Base-by-base conservation (phyloP, 2,797 vertebrate genomes). In the Thalassophryne amazonica region DNA sequence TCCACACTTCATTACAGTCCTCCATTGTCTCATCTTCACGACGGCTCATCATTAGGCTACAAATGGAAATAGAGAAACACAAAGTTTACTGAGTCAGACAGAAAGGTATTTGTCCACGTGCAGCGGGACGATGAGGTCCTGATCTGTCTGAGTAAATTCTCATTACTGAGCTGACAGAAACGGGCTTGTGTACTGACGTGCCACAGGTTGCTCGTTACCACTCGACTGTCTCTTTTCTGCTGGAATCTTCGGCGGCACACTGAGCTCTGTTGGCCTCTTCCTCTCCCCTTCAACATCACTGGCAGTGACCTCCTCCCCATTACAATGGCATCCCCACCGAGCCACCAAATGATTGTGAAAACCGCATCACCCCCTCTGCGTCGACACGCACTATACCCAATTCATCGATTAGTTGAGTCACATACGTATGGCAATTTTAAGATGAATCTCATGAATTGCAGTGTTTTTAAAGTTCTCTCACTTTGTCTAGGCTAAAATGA, bases 191-290 rank as follows among this genome's bases (percentile, higher is more conserved):
- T 41, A 6, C 30, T 20, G 2, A 14, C 3, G 33, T 16, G 14
- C 65, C 50, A 71, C 73, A 73, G 61, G 76, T 78, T 34, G 66
- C 71, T 78, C n/a, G 43, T 83, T 81, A 78, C 53, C 7, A 45
- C 51, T 60, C 22, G 16, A 50, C 49, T 52, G 43, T 56, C 22
- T 36, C 41, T 11, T 36, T 16, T 3, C 54, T 28, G 33, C 32
- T 56, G 43, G 22, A 63, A 32, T 36, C 27, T 27, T 16, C 34
- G 35, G 35, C 6, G 4, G 21, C 17, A 27, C 15, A 46, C 41
- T 28, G 4, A n/a, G 30, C 28, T 46, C 21, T 4, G 14, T 49
- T 27, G 27, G 33, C 39, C n/a, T n/a, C n/a, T n/a, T n/a, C n/a
- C n/a, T 1, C 11, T 33, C 27, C 12, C 25, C 11, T 49, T 49